phyloP scores from a whole-genome alignment of 2,888 invertebrate species.

The Celastrina argiolus region DNA sequence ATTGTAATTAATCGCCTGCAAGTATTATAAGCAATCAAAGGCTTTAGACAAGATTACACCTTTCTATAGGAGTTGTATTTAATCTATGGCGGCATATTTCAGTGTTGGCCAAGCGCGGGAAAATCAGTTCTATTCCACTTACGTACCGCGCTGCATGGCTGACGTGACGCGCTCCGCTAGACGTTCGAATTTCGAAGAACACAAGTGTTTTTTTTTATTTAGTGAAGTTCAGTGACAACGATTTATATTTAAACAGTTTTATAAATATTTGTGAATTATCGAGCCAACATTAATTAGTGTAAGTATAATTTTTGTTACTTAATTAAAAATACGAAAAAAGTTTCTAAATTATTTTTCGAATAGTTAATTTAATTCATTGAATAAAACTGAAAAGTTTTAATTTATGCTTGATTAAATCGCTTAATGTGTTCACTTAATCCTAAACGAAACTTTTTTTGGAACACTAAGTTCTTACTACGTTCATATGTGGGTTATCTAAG shows the following conservation, averaged over 20 bases:
- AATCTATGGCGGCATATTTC: constrained; percentile 35
- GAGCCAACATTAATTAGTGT: too few species aligned
- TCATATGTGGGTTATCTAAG: too few species aligned
- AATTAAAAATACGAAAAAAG: too few species aligned
- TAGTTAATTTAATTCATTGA: too few species aligned
- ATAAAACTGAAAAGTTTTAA: too few species aligned
- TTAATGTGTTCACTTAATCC: too few species aligned
- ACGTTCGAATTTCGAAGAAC: constrained; percentile 25
- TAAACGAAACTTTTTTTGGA: too few species aligned
- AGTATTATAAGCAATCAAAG: constrained; percentile 14
- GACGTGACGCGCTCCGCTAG: constrained; percentile 26
- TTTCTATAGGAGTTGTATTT: constrained; percentile 26
- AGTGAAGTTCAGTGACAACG: constrained; percentile 1
- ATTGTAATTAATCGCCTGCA: constrained; percentile 1
- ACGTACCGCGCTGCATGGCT: constrained; percentile 36
- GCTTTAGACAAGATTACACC: background rate
- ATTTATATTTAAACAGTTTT: background rate
- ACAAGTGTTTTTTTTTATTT: background rate
- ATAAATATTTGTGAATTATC: background rate
- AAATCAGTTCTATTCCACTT: constrained; percentile 37
- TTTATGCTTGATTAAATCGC: too few species aligned
- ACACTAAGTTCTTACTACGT: too few species aligned
- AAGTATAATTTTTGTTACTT: too few species aligned
- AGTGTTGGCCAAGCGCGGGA: constrained; percentile 36
- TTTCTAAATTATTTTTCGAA: too few species aligned